Evolutionary conservation across 92 coral and sea anemone genomes (phyloP).

Genomic region (Epizoanthus rinbou): DNA sequence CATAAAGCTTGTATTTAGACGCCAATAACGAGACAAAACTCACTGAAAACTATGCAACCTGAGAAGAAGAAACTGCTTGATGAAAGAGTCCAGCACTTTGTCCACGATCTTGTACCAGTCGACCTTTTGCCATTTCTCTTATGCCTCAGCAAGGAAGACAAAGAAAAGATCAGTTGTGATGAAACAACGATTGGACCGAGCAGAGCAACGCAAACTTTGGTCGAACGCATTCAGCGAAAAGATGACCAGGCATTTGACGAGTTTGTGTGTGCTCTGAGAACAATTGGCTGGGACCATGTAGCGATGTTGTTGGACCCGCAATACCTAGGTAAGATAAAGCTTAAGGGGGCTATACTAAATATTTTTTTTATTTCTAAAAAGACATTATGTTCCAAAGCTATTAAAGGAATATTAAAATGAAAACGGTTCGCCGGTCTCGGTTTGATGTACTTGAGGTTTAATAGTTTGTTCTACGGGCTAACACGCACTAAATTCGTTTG

Average conservation of each 20-base stretch:
- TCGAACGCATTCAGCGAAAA: slow-evolving; percentile 61
- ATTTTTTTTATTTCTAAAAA: no score
- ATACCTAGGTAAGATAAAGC: neutral
- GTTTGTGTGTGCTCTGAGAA: slow-evolving; percentile 81
- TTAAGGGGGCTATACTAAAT: neutral
- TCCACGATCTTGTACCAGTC: slow-evolving; percentile 62
- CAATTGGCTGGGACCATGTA: slow-evolving; percentile 72
- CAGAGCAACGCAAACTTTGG: slow-evolving; percentile 65
- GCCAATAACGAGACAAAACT: neutral
- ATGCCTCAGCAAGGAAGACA: slow-evolving; percentile 54
- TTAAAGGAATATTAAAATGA: neutral
- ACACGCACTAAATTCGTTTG: no score
- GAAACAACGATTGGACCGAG: slow-evolving; percentile 55
- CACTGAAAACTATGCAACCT: slow-evolving; percentile 44
- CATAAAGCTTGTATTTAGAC: neutral
- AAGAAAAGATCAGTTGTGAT: slow-evolving; percentile 55
- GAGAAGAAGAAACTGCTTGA: slow-evolving; percentile 51
- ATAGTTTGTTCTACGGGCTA: no score
- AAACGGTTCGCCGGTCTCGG: no score
- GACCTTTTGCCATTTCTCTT: slow-evolving; percentile 62
- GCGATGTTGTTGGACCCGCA: slow-evolving; percentile 87
- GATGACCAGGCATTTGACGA: slow-evolving; percentile 63
- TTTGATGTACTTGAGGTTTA: no score
- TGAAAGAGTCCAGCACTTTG: slow-evolving; percentile 52
- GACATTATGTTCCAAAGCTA: neutral